Conservation (phyloP, 2,888 invertebrate species). For the Acronicta aceris region DNA sequence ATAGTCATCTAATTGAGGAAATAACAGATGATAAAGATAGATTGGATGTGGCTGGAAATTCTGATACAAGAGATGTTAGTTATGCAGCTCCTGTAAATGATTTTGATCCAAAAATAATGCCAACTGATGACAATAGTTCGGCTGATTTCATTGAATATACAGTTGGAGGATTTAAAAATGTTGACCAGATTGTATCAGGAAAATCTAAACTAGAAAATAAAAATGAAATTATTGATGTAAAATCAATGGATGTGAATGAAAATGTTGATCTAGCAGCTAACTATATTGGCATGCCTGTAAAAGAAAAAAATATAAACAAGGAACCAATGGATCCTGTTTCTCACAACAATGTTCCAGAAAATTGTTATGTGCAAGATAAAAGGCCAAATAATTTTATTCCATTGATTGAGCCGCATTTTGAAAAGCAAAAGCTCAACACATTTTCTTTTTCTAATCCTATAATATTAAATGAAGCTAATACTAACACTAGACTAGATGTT, state of each 20-base stretch:
- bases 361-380: not conserved
- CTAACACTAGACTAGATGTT: not conserved
- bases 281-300: not conserved
- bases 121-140: not conserved
- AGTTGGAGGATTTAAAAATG: not conserved
- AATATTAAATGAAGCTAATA: not conserved
- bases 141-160: not conserved
- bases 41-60: conserved; percentile 56
- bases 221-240: too few relatives aligned
- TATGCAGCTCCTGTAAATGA: not conserved
- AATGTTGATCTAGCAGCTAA: too few relatives aligned
- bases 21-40: conserved; percentile 36
- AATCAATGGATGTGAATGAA: too few relatives aligned
- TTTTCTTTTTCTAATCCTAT: conserved; percentile 22
- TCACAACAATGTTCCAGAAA: not conserved
- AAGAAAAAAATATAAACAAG: not conserved
- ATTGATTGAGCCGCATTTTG: not conserved
- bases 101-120: not conserved
- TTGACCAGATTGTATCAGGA: not conserved
- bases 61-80: conserved; percentile 31
- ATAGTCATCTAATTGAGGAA: conserved; percentile 1
- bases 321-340: not conserved
- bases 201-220: not conserved
- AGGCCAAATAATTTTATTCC: not conserved
- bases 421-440: not conserved